These are phyloP conservation scores for Acrossocheilus fasciatus DNA, from an alignment of 2,797 vertebrate genomes.

Conservation along the genomic window DNA sequence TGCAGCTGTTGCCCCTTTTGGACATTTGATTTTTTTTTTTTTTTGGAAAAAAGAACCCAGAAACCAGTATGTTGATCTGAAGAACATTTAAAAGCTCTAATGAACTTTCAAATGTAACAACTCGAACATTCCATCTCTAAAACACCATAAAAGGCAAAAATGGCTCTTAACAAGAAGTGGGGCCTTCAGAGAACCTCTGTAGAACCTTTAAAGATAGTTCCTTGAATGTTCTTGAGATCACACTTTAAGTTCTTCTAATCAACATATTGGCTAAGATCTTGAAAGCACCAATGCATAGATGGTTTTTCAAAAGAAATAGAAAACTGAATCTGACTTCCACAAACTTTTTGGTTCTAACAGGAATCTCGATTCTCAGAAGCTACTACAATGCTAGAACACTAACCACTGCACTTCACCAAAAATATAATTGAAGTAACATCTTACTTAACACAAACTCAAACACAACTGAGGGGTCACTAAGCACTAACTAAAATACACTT, in stretches of 20 bases:
- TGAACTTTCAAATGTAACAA: neutral
- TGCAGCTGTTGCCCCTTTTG: neutral
- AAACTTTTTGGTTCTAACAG: neutral
- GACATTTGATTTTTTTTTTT: neutral
- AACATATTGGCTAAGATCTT: neutral
- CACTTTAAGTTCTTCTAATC: neutral
- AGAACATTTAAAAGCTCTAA: neutral
- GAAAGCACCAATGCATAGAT: neutral
- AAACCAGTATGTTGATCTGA: neutral
- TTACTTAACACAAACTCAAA: conserved; percentile 3
- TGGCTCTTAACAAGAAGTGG: neutral
- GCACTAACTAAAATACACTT: neutral
- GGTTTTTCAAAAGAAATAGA: neutral
- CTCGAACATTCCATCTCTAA: neutral
- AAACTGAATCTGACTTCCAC: neutral
- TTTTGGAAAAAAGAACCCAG: neutral
- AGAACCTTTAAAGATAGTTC: neutral
- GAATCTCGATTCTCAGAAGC: neutral
- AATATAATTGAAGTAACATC: neutral
- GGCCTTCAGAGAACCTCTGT: neutral
- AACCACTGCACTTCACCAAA: neutral
- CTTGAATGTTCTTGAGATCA: neutral
- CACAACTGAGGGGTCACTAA: neutral
- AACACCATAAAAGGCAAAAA: neutral
- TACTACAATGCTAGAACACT: neutral